These are phyloP conservation scores for Thereva nobilitata DNA, from an alignment of 2,888 invertebrate genomes.

Conservation along the genomic window DNA sequence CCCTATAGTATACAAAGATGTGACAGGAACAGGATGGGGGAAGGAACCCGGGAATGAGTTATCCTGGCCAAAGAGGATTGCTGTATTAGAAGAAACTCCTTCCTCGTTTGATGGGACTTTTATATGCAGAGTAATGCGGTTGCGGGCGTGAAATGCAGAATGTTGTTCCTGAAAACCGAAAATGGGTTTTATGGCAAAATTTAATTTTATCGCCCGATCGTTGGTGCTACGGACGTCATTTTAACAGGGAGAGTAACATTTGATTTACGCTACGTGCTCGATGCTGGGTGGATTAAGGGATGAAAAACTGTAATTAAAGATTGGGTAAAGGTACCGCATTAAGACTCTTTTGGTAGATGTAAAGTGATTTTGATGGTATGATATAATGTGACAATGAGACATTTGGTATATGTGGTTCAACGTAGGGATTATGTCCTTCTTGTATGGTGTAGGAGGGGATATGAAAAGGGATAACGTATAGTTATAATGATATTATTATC, in stretches of 20 bases:
- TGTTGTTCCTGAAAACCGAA: constrained; percentile 4
- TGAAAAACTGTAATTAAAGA: too few species aligned
- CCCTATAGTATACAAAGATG: background rate
- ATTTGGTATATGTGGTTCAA: too few species aligned
- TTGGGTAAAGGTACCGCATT: too few species aligned
- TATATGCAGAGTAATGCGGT: constrained; percentile 2
- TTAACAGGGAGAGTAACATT: background rate
- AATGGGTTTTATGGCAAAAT: constrained; percentile 23
- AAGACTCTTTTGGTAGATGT: too few species aligned
- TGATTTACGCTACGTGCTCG: constrained; percentile 13
- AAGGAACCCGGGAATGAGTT: background rate
- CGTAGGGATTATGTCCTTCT: too few species aligned
- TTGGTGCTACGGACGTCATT: constrained; percentile 13
- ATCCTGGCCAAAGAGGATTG: background rate
- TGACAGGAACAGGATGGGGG: background rate
- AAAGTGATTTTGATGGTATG: too few species aligned
- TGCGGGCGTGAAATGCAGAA: constrained; percentile 6
- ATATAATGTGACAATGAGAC: too few species aligned
- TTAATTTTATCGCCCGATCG: constrained; percentile 30
- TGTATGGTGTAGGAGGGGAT: too few species aligned
- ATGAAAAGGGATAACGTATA: too few species aligned
- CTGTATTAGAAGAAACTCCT: background rate
- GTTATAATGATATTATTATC: too few species aligned
- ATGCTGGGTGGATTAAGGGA: background rate
- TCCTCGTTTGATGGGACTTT: background rate